Evolutionary conservation across 2,888 invertebrate genomes (phyloP).

Genomic region (Stegophylla sp.): DNA sequence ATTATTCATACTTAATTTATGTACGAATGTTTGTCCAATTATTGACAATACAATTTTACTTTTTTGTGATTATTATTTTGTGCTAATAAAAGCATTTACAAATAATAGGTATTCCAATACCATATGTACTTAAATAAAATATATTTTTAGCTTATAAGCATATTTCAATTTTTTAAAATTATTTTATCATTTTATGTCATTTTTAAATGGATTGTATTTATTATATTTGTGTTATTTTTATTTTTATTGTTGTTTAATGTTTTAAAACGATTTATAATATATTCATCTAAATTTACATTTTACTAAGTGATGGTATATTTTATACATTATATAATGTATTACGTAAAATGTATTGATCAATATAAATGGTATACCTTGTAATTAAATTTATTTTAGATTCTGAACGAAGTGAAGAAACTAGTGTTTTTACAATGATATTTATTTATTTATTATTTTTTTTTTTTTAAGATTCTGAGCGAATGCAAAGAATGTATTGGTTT

Average conservation of each 20-base stretch:
- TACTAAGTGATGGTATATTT: slow-evolving; percentile 7
- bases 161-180: background rate
- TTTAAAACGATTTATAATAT: slow-evolving; percentile 3
- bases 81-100: background rate
- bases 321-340: slow-evolving; percentile 1
- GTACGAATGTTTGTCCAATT: background rate
- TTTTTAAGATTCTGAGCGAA: background rate
- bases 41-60: slow-evolving; percentile 1
- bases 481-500: too few relatives aligned
- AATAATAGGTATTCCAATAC: background rate
- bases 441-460: background rate
- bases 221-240: slow-evolving; percentile 31
- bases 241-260: slow-evolving; percentile 1
- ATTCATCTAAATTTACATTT: background rate
- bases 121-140: background rate
- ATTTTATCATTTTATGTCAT: background rate
- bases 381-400: too few relatives aligned
- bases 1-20: background rate
- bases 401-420: too few relatives aligned
- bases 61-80: background rate
- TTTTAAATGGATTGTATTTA: background rate
- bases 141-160: background rate
- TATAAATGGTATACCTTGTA: too few relatives aligned
- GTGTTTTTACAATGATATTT: background rate
- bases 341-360: background rate